phyloP scores from a whole-genome alignment of 2,797 vertebrate species.

The Microctenopoma stevenorrisi region DNA sequence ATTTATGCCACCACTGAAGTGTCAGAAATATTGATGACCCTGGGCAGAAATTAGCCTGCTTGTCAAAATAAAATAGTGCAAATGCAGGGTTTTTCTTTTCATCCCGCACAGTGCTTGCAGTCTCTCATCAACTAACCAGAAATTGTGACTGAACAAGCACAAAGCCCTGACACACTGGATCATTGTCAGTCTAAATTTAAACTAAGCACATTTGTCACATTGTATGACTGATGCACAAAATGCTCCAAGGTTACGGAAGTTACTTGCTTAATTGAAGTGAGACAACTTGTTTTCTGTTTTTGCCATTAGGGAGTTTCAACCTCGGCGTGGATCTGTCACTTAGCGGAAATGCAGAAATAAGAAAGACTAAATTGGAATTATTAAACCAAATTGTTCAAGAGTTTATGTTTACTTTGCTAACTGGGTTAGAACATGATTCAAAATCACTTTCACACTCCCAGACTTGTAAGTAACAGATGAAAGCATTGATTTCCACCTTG shows the following conservation, averaged over 20 bases:
- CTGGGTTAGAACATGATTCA: slow-evolving; percentile 43
- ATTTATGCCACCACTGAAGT: slow-evolving; percentile 73
- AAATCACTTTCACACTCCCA: slow-evolving; percentile 47
- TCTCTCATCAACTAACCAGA: slow-evolving; percentile 57
- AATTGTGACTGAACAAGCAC: slow-evolving; percentile 68
- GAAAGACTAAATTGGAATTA: slow-evolving; percentile 21
- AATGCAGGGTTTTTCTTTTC: slow-evolving; percentile 51
- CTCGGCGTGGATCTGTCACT: slow-evolving; percentile 42
- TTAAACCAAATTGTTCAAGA: slow-evolving; percentile 13
- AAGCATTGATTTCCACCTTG: slow-evolving; percentile 64
- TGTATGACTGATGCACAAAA: slow-evolving; percentile 49
- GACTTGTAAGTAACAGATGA: slow-evolving; percentile 74
- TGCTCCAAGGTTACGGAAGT: slow-evolving; percentile 64
- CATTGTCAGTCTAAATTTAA: slow-evolving; percentile 75
- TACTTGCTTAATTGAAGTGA: slow-evolving; percentile 61
- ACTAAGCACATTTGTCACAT: slow-evolving; percentile 69
- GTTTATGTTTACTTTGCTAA: slow-evolving; percentile 53
- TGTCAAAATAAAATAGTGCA: slow-evolving; percentile 74
- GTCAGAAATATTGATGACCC: slow-evolving; percentile 82
- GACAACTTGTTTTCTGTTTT: slow-evolving; percentile 56
- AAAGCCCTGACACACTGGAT: slow-evolving; percentile 65
- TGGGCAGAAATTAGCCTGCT: slow-evolving; percentile 74
- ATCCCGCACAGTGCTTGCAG: slow-evolving; percentile 45
- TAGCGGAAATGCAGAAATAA: slow-evolving; percentile 45
- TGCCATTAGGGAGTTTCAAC: slow-evolving; percentile 56